These are phyloP conservation scores for Agonopterix arenella DNA, from an alignment of 2,888 invertebrate species.

Conservation along the genomic window DNA sequence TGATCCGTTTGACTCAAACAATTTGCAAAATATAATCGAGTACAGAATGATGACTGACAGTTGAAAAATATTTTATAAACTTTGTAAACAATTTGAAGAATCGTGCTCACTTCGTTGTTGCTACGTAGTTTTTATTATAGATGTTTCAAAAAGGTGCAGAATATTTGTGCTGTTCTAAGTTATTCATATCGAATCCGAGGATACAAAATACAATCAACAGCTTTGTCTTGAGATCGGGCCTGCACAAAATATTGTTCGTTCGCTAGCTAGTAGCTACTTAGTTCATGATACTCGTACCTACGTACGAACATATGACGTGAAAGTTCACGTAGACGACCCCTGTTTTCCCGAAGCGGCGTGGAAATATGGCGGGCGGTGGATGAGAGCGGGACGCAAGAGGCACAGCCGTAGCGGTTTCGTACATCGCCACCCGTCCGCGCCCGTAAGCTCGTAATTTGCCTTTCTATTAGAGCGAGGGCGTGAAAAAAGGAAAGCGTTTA, in stretches of 20 bases:
- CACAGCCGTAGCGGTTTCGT: slow-evolving; percentile 64
- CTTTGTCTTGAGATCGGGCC: too few species aligned
- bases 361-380: slow-evolving; percentile 44
- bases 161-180: too few species aligned
- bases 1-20: too few species aligned
- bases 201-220: too few species aligned
- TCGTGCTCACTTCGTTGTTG: too few species aligned
- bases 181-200: too few species aligned
- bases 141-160: too few species aligned
- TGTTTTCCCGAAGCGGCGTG: slow-evolving; percentile 52
- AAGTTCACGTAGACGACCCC: slow-evolving; percentile 68
- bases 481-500: slow-evolving; percentile 78
- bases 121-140: too few species aligned
- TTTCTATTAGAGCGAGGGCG: slow-evolving; percentile 77
- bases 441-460: slow-evolving; percentile 77
- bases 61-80: not conserved
- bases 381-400: slow-evolving; percentile 54
- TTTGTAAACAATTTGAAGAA: too few species aligned
- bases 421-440: slow-evolving; percentile 77
- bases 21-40: too few species aligned
- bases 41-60: not conserved
- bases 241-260: slow-evolving; percentile 1
- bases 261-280: slow-evolving; percentile 16
- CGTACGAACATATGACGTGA: slow-evolving; percentile 61
- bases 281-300: slow-evolving; percentile 17